Conservation (phyloP, 2,113 vertebrate species). For the Nothoprocta perdicaria region DNA sequence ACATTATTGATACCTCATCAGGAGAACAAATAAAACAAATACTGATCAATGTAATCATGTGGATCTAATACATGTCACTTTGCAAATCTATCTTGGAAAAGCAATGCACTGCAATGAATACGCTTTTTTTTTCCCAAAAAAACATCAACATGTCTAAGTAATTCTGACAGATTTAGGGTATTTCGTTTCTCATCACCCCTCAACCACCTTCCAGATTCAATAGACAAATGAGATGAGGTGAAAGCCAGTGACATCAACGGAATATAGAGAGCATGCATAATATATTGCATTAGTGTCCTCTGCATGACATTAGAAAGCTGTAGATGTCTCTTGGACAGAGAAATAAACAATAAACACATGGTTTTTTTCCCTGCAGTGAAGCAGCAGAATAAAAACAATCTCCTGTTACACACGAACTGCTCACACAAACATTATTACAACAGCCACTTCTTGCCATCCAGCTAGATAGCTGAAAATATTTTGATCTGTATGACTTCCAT, state of each 20-base stretch:
- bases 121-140: slow-evolving; percentile 3
- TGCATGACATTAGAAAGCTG: slow-evolving; percentile 40
- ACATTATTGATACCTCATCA: neutral
- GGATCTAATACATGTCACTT: neutral
- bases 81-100: slow-evolving; percentile 44
- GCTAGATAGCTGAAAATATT: neutral
- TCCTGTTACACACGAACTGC: neutral
- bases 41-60: neutral
- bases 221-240: slow-evolving; percentile 48
- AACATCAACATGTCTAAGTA: slow-evolving; percentile 53
- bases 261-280: slow-evolving; percentile 54
- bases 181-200: slow-evolving; percentile 54
- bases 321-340: slow-evolving; percentile 15
- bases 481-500: neutral
- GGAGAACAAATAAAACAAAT: slow-evolving; percentile 14
- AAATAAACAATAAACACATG: slow-evolving; percentile 8
- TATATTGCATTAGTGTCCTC: slow-evolving; percentile 46
- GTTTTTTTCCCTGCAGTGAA: neutral
- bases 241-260: slow-evolving; percentile 54
- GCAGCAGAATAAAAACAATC: neutral
- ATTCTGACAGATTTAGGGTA: slow-evolving; percentile 68
- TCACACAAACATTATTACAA: neutral
- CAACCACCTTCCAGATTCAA: slow-evolving; percentile 42
- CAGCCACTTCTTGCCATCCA: neutral
- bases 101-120: neutral